Conservation (phyloP, 2,113 vertebrate species). For the Pica pica region DNA sequence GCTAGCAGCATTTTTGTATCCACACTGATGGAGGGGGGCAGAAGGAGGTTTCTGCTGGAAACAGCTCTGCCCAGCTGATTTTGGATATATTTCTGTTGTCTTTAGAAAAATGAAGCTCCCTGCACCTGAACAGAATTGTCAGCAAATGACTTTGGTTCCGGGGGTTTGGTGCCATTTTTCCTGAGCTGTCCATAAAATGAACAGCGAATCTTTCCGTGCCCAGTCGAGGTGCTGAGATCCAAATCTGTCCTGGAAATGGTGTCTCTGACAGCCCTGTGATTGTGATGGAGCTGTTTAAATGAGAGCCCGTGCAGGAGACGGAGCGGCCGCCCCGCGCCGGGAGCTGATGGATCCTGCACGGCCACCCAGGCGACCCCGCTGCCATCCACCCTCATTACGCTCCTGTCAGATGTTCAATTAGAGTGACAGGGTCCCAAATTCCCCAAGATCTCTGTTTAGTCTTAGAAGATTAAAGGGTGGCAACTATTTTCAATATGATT, state of each 20-base stretch:
- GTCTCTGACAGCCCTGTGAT: background rate
- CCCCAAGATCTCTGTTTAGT: conserved; percentile 31
- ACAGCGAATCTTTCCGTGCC: background rate
- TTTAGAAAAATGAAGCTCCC: background rate
- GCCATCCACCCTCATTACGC: conserved; percentile 1
- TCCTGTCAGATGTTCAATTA: conserved; percentile 23
- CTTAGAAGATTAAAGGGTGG: conserved; percentile 60
- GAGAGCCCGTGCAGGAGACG: background rate
- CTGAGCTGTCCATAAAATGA: background rate
- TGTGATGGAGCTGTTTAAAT: background rate
- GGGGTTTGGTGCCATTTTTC: background rate
- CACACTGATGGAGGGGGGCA: background rate
- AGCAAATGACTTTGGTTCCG: background rate
- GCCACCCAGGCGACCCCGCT: background rate
- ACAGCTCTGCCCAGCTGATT: background rate
- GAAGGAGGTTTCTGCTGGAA: background rate
- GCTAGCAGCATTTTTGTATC: no score
- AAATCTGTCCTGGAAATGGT: background rate
- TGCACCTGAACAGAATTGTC: background rate
- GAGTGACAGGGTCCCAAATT: background rate
- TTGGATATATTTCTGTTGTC: background rate
- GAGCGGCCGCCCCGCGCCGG: background rate
- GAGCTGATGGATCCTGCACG: background rate
- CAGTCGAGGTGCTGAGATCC: background rate
- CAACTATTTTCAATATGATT: conserved; percentile 59